Evolutionary conservation across 2,113 vertebrate genomes (phyloP), one percentile per base, ranked within the genome.

Genomic region (Nothocercus nigrocapillus): DNA sequence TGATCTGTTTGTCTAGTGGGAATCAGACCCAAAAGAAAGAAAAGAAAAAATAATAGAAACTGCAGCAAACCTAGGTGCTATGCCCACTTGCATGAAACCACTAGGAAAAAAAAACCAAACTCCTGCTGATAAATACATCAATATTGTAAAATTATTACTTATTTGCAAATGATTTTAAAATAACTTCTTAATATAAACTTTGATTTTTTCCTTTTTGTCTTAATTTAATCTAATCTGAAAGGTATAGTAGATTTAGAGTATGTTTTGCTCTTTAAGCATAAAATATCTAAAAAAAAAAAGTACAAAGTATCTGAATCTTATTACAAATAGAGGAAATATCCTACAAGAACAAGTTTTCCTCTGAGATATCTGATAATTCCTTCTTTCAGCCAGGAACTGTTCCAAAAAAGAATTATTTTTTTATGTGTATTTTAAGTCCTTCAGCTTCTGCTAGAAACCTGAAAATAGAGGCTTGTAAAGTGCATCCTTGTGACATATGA

Each of bases 381-480:
- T 95, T n/a, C 68, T 74, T 93, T 16, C 32, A 85, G 40, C 32
- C 69, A 77, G 32, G 76, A 45, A 64, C 4, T 64, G 16, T 27
- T 95, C 88, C 95, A 96, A 95, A 77, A 4, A 69, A 67, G 21
- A 67, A 53, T 73, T 78, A 5, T 32, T 62, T n/a, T n/a, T 17
- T 18, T 14, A 1, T 42, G 54, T 70, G 18, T 68, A 53, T 76
- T 82, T 89, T 53, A 94, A 93, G 54, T 82, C 38, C 15, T 80
- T 79, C 81, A 92, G 63, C 81, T 94, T 91, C 93, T 94, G 38
- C 70, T 91, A 82, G 83, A 94, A 96, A 85, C 34, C 49, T 89
- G 70, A 89, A 97, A 91, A 73, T 77, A 89, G 38, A 78, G 10
- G 58, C 12, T 95, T 91, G 16, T 45, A 91, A 93, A 88, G 32